phyloP scores from a whole-genome alignment of 2,113 vertebrate genomes.

The Azemiops feae region DNA sequence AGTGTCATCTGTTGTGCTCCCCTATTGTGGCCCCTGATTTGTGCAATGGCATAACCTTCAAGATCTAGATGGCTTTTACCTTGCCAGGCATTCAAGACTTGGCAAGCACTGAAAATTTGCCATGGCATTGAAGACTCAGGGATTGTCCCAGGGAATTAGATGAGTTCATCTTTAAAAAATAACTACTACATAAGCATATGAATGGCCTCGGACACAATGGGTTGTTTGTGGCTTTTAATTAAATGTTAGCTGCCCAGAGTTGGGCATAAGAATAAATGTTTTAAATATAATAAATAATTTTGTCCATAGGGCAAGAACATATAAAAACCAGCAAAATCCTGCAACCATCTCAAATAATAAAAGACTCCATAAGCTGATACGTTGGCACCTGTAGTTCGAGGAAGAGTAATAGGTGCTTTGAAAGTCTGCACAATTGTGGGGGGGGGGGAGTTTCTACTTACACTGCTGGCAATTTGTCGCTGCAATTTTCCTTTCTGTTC shows the following conservation, averaged over 20 bases:
- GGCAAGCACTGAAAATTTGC: not conserved
- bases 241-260: not conserved
- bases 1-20: not conserved
- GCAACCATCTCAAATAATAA: not conserved
- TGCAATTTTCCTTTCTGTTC: conserved; percentile 92
- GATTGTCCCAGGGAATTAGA: not conserved
- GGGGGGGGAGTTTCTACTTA: conserved; percentile 67
- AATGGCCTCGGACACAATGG: not conserved
- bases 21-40: not conserved
- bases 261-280: not conserved
- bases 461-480: conserved; percentile 85
- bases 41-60: not conserved
- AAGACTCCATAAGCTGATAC: not conserved
- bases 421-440: not conserved
- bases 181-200: not conserved
- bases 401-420: not conserved
- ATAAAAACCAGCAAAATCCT: not conserved
- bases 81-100: not conserved
- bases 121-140: not conserved
- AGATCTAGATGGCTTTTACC: not conserved
- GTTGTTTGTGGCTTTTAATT: not conserved
- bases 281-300: not conserved
- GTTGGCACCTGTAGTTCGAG: not conserved
- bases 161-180: not conserved
- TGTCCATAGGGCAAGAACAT: not conserved